A percentile compares a stretch with the other conserved stretches of the same genome.
phyloP scores from a whole-genome alignment of 2,797 vertebrate species.

The Psittacula derbiana region DNA sequence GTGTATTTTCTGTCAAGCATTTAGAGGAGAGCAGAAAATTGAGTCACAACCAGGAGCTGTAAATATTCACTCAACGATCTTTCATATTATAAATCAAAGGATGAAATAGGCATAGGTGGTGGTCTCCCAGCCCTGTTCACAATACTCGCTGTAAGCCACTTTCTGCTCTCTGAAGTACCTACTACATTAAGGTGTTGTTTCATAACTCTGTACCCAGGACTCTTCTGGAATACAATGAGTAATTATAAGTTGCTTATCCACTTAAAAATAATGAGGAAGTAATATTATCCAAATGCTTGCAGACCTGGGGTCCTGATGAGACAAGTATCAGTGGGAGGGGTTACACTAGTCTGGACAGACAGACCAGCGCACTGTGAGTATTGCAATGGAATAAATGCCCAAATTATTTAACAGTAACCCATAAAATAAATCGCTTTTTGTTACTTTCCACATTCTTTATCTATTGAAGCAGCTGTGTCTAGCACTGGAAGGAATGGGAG shows the following conservation, averaged over 20 bases:
- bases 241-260: neutral
- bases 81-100: neutral
- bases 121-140: neutral
- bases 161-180: neutral
- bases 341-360: neutral
- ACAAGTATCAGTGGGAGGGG: neutral
- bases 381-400: neutral
- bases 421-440: neutral
- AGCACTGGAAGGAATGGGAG: neutral
- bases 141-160: neutral
- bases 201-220: neutral
- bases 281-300: neutral
- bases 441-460: neutral
- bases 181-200: neutral
- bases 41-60: neutral
- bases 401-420: neutral
- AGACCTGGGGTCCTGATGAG: neutral
- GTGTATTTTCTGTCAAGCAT: neutral
- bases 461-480: neutral
- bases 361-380: neutral
- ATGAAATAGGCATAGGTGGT: neutral
- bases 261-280: neutral
- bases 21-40: neutral
- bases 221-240: neutral
- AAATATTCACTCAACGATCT: neutral